Base-by-base conservation (phyloP, 2,113 vertebrate species). In the Paramormyrops kingsleyae region DNA sequence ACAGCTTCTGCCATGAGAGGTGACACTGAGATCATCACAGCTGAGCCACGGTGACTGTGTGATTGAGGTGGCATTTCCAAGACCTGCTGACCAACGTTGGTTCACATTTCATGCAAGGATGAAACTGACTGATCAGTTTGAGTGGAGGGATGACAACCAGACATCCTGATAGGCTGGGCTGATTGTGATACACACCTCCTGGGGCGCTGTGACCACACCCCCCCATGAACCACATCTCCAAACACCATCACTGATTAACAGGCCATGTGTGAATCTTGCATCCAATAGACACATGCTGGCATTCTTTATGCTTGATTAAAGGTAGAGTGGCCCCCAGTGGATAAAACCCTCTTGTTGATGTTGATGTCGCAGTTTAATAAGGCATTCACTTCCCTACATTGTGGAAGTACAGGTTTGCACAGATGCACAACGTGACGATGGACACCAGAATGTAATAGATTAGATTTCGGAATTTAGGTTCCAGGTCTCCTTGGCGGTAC, bases 391-490 rank as follows among this genome's bases (percentile, higher is more conserved):
- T 97, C 21, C 95, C 97, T 95, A 99, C 97, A 77, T 98, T 97
- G 89, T 99, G 98, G 96, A 99, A 99, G 96, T 99, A 99, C 94
- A 99, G 95, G 96, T 99, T 99, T 93, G 98, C 99, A 99, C 99
- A 99, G 94, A 99, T 96, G 95, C 99, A 99, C 94, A 99, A 96
- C 97, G 99, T 97, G 94, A 97, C 93, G 56, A 99, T 97, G 92
- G 97, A 99, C 93, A 95, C 97, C 94, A 99, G 94, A 95, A 97
- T 97, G 93, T 97, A 99, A 96, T 99, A 99, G 94, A 99, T 99
- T 89, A 99, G 94, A 53, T 98, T 99, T 94, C 99, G 96, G 92
- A 99, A 99, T 94, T 99, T 99, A 24, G 98, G 99, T 94, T 99
- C 98, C 95, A 99, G 94, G 93, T 99, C 98, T 92, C 99, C 99